These are phyloP conservation scores for Gavialis gangeticus DNA, from an alignment of 2,113 vertebrate genomes.

Conservation along the genomic window DNA sequence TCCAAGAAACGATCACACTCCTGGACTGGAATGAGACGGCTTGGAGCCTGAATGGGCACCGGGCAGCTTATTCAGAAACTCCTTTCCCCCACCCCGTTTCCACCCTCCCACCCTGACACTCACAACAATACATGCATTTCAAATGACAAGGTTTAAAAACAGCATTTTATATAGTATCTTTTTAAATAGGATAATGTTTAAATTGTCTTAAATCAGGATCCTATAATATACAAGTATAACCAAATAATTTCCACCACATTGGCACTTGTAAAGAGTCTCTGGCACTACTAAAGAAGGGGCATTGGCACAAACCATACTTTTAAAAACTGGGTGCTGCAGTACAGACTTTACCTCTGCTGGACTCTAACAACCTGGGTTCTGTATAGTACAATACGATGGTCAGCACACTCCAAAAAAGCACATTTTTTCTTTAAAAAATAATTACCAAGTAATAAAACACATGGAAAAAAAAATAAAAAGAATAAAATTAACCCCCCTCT, in stretches of 20 bases:
- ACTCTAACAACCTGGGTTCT: constrained; percentile 71
- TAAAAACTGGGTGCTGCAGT: constrained; percentile 68
- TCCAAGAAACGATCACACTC: constrained; percentile 57
- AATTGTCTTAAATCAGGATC: constrained; percentile 76
- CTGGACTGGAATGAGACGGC: constrained; percentile 62
- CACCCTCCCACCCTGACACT: constrained; percentile 53
- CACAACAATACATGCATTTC: constrained; percentile 81
- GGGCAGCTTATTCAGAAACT: constrained; percentile 66
- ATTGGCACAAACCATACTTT: constrained; percentile 78
- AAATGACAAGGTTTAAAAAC: constrained; percentile 84
- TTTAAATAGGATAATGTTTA: constrained; percentile 82
- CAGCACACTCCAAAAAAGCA: constrained; percentile 11
- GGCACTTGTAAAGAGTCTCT: constrained; percentile 80
- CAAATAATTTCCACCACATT: constrained; percentile 70
- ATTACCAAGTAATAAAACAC: background rate
- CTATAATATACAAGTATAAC: constrained; percentile 81
- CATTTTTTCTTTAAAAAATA: background rate
- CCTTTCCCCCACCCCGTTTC: constrained; percentile 61
- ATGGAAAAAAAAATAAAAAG: background rate
- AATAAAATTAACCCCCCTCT: too few species aligned
- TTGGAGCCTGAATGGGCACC: constrained; percentile 64
- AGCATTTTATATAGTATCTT: constrained; percentile 79
- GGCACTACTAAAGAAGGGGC: constrained; percentile 75
- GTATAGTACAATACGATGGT: constrained; percentile 67
- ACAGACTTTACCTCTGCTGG: constrained; percentile 76